Percentiles rank a stretch among this genome's conserved stretches.
phyloP scores from a whole-genome alignment of 2,797 vertebrate genomes.

The Coilia nasus region DNA sequence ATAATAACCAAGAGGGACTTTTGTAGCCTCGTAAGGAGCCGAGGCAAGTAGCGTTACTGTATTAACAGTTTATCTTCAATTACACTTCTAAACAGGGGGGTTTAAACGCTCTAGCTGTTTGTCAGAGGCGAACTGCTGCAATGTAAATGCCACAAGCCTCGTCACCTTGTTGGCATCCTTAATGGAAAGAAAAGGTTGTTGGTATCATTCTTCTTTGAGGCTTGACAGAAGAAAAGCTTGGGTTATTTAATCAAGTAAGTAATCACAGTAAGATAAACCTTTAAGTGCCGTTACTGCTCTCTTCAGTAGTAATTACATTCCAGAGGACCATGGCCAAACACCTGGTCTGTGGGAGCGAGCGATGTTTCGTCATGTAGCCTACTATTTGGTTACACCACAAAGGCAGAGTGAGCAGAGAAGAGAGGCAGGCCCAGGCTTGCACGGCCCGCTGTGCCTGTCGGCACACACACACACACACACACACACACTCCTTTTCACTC shows the following conservation, averaged over 20 bases:
- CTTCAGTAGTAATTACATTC: neutral
- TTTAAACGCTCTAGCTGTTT: no score
- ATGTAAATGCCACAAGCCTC: no score
- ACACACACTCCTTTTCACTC: neutral
- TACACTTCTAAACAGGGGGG: neutral
- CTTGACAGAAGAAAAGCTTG: neutral
- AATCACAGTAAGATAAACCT: neutral
- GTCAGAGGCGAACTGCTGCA: neutral
- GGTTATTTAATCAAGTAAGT: no score
- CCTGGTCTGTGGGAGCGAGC: neutral
- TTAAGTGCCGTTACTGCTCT: neutral
- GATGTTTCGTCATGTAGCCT: neutral
- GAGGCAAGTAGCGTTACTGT: neutral
- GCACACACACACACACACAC: neutral
- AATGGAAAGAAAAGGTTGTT: no score
- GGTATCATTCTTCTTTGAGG: no score
- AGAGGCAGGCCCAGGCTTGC: slow-evolving; percentile 5
- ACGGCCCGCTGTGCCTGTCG: neutral
- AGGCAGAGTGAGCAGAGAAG: neutral
- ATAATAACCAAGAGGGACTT: neutral
- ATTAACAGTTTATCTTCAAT: no score
- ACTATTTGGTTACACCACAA: neutral
- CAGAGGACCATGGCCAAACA: neutral
- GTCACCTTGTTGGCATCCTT: no score
- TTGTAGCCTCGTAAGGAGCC: neutral